A percentile compares a stretch with the other conserved stretches of the same genome.
Conservation (phyloP, 2,113 vertebrate species). For the Hyperopisus bebe region DNA sequence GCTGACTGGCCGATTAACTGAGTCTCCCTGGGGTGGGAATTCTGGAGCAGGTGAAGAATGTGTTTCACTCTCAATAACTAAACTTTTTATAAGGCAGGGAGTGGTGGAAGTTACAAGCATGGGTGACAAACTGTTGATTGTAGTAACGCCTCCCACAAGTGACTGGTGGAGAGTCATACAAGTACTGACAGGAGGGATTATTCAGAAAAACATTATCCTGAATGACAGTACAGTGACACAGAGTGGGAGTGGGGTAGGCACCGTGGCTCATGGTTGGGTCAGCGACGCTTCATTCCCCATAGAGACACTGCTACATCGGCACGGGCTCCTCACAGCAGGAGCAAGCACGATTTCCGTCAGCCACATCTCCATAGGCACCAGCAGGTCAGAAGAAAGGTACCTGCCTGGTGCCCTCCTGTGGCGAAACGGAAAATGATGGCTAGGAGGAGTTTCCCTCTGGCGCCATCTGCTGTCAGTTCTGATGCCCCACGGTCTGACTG, state of each 20-base stretch:
- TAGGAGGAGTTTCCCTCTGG: not conserved
- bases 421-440: not conserved
- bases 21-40: not conserved
- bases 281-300: conserved; percentile 11
- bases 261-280: conserved; percentile 1
- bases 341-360: not conserved
- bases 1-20: not conserved
- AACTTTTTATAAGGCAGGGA: not conserved
- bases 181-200: not conserved
- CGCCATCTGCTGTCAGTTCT: not conserved
- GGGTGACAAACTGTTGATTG: not conserved
- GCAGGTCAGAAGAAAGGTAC: not conserved
- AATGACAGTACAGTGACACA: not conserved
- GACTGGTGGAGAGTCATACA: not conserved
- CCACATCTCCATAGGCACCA: not conserved
- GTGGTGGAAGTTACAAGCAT: not conserved
- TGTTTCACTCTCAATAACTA: not conserved
- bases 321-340: not conserved
- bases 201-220: not conserved
- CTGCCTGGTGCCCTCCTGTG: not conserved
- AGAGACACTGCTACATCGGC: not conserved
- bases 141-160: not conserved
- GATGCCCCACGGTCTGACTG: conserved; percentile 26
- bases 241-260: not conserved
- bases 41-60: not conserved